These are phyloP conservation scores for Dicentrarchus labrax DNA, from an alignment of 2,113 vertebrate genomes.

Conservation along the genomic window DNA sequence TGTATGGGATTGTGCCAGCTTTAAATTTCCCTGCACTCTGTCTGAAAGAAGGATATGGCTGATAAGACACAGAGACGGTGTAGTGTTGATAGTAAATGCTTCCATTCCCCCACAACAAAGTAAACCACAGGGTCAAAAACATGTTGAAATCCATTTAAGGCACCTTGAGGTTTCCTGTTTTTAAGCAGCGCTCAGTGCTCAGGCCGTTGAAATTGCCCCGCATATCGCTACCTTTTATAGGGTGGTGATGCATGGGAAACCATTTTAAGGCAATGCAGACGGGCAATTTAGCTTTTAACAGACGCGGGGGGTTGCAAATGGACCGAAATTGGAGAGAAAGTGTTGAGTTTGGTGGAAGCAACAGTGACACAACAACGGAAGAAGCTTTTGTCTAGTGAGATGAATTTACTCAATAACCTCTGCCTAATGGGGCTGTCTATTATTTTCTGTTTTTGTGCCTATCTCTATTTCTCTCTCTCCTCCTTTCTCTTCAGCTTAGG, in stretches of 20 bases:
- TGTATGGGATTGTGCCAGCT: slow-evolving; percentile 27
- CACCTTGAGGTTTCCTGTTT: slow-evolving; percentile 48
- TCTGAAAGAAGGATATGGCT: slow-evolving; percentile 47
- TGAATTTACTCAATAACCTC: slow-evolving; percentile 73
- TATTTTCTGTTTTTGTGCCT: slow-evolving; percentile 62
- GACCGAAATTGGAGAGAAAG: slow-evolving; percentile 62
- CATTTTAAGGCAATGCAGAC: slow-evolving; percentile 57
- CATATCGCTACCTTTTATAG: slow-evolving; percentile 45
- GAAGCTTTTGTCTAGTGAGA: slow-evolving; percentile 70
- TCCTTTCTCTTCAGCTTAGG: slow-evolving; percentile 32
- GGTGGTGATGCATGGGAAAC: slow-evolving; percentile 60
- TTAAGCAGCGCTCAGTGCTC: slow-evolving; percentile 12
- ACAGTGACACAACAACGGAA: slow-evolving; percentile 58
- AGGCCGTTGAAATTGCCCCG: slow-evolving; percentile 35
- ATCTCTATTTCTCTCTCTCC: slow-evolving; percentile 41
- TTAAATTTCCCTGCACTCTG: slow-evolving; percentile 32
- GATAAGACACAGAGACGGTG: slow-evolving; percentile 53
- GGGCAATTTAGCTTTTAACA: slow-evolving; percentile 65
- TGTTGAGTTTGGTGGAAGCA: slow-evolving; percentile 58
- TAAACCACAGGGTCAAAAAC: slow-evolving; percentile 58
- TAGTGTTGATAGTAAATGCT: slow-evolving; percentile 57
- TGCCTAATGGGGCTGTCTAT: slow-evolving; percentile 68
- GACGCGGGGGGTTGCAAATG: slow-evolving; percentile 58
- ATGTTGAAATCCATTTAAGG: slow-evolving; percentile 58
- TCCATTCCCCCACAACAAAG: slow-evolving; percentile 45